Base-by-base conservation (phyloP, 2,888 invertebrate genomes). In the Portevinia maculata region DNA sequence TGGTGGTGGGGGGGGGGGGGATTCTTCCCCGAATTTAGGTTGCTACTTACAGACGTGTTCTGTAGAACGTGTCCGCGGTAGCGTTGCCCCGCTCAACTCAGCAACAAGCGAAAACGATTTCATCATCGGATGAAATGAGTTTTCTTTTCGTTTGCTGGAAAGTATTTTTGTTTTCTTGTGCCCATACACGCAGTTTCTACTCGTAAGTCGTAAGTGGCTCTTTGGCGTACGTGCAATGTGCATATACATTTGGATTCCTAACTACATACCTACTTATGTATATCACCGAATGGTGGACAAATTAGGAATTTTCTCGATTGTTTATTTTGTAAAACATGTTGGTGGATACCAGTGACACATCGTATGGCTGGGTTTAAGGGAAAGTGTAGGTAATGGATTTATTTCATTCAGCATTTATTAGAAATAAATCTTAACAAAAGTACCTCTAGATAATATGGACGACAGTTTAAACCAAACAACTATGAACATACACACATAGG, bases 111-210 rank as follows among this genome's bases (percentile, higher is more conserved):
- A 81, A 81, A 76, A 76, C 65, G 34, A 76, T 83, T 83, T 83
- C 81, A 83, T 83, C 76, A 76, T 83, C 60, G 59, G 59, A 50
- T 71, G 70, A 71, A 83, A 65, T 53, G 48, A 59, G 71, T 83
- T 83, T 83, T 83, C 70, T 83, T 83, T 83, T 83, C 81, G 71
- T 50, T 83, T 60, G 44, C 57, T 76, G 71, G 79, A 83, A 83
- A 76, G 81, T 83, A 71, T 48, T 71, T 83, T 71, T 53, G 32
- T 64, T 52, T 81, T 75, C 17, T 21, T 70, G 37, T 59, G 32
- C 5, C 24, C 24, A 24, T 3, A 24, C 24, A 24, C 24, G 24
- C 24, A 24, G 24, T 3, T n/a, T n/a, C n/a, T n/a, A n/a, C 17
- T 17, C 44, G 11, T 19, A 41, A 41, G 15, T 41, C 17, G 41